Base-by-base conservation (phyloP, 92 coral and sea anemone species). In the Galaxea fascicularis region DNA sequence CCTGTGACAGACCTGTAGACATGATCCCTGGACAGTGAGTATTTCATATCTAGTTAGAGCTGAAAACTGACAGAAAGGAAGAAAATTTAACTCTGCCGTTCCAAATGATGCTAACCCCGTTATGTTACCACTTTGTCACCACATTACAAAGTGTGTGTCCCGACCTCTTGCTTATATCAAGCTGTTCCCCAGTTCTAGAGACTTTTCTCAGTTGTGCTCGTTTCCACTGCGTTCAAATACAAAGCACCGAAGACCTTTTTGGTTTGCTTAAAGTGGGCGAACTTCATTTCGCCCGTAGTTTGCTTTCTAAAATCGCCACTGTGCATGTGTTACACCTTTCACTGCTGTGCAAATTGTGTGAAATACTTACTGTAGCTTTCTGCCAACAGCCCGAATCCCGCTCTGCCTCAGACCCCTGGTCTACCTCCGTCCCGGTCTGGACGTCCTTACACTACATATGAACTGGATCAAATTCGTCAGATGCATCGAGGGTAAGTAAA, bases 1-100 rank as follows among this genome's bases (percentile, higher is more conserved):
- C 99, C 20, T 97, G 99, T 77, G 99, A 95, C 76, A 90, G 98
- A 52, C 99, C 98, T 14, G 97, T 97, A 28, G 99, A 97, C 65
- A 93, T 91, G 92, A 90, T 90, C 8, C 99, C 92, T 24, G 99
- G 99, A 88, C 90, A 88, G 96, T 95, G 80, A 90, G 98, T 94
- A 64, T 47, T 46, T 4, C n/a, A 18, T 35, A 35, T 2, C 41
- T 35, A 35, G 6, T 35, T 6, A 35, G n/a, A n/a, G n/a, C n/a
- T n/a, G n/a, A n/a, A n/a, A n/a, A n/a, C n/a, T n/a, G n/a, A n/a
- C n/a, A n/a, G n/a, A n/a, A n/a, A 12, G 51, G 11, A 46, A 46
- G 3, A 9, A 49, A 10, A 14, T 15, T 49, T 4, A 10, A 49
- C 1, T 14, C 54, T 49, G 54, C 15, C 15, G 4, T 14, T 49